Evolutionary conservation across 2,888 invertebrate species (phyloP).

Genomic region (Cremastinae sp.): DNA sequence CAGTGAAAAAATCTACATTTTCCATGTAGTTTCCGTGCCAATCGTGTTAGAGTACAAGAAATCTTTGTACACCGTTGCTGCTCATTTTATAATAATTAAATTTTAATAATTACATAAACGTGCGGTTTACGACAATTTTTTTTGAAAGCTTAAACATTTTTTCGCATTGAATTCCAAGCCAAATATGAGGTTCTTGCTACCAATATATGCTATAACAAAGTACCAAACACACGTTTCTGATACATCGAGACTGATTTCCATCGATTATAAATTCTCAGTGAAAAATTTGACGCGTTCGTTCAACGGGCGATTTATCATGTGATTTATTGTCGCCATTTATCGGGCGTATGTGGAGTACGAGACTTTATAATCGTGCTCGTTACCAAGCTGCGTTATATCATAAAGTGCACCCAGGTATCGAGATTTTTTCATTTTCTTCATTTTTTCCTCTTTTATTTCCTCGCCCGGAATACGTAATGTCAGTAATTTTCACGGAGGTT

Average conservation of each 20-base stretch:
- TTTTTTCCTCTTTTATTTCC: not conserved
- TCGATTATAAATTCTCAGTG: conserved; percentile 24
- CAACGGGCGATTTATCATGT: conserved; percentile 9
- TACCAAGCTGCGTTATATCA: conserved; percentile 24
- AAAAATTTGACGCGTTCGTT: conserved; percentile 24
- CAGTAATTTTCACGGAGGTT: conserved; percentile 36
- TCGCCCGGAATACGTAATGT: conserved; percentile 13
- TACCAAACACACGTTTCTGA: not conserved
- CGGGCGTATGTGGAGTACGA: conserved; percentile 14
- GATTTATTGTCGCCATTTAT: conserved; percentile 12
- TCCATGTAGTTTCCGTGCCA: too few species aligned
- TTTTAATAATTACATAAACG: too few species aligned
- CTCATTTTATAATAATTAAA: too few species aligned
- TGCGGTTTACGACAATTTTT: too few species aligned
- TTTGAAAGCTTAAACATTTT: too few species aligned
- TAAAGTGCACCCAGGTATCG: not conserved
- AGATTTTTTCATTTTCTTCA: not conserved
- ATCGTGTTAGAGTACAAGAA: too few species aligned
- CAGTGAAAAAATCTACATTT: too few species aligned
- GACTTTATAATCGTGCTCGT: conserved; percentile 19
- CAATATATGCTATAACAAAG: too few species aligned
- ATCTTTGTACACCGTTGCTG: too few species aligned
- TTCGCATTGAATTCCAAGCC: too few species aligned
- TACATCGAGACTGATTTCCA: not conserved
- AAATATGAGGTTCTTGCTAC: too few species aligned